Percentiles rank a stretch among this genome's conserved stretches.
Conservation (phyloP, 2,888 invertebrate genomes). For the Furcula furcula region DNA sequence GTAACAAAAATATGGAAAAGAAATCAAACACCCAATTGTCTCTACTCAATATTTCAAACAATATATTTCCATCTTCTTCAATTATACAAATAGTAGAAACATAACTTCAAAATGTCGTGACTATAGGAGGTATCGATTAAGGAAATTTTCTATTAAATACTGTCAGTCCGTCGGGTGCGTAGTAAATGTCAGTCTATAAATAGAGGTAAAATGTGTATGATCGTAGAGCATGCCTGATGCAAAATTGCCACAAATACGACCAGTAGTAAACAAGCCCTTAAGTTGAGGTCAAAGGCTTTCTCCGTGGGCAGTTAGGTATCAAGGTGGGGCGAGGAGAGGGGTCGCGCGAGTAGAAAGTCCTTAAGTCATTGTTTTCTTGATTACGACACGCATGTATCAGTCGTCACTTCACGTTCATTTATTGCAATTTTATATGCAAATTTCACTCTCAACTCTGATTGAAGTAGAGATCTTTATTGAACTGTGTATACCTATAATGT, state of each 20-base stretch:
- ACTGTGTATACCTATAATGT: background rate
- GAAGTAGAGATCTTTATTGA: background rate
- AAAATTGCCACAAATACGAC: slow-evolving; percentile 53
- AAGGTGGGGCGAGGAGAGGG: slow-evolving; percentile 27
- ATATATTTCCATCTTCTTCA: too few relatives aligned
- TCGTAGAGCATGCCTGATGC: slow-evolving; percentile 36
- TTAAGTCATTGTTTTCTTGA: slow-evolving; percentile 70
- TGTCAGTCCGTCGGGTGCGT: background rate
- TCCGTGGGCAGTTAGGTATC: slow-evolving; percentile 54
- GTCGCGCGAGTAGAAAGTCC: slow-evolving; percentile 68
- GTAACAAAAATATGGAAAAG: too few relatives aligned
- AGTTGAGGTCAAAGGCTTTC: slow-evolving; percentile 75
- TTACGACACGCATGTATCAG: slow-evolving; percentile 73
- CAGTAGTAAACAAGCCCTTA: slow-evolving; percentile 58
- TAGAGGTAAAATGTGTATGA: slow-evolving; percentile 29
- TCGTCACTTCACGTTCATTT: slow-evolving; percentile 54
- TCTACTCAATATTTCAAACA: too few relatives aligned
- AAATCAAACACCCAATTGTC: too few relatives aligned
- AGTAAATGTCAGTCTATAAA: slow-evolving; percentile 23
- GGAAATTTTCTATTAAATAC: background rate
- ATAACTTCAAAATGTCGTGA: background rate
- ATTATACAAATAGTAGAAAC: too few relatives aligned
- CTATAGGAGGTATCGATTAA: background rate
- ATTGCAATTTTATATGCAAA: slow-evolving; percentile 66
- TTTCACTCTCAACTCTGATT: slow-evolving; percentile 11